Conservation (phyloP, 2,888 invertebrate species). For the Drosophila glabriapex region DNA sequence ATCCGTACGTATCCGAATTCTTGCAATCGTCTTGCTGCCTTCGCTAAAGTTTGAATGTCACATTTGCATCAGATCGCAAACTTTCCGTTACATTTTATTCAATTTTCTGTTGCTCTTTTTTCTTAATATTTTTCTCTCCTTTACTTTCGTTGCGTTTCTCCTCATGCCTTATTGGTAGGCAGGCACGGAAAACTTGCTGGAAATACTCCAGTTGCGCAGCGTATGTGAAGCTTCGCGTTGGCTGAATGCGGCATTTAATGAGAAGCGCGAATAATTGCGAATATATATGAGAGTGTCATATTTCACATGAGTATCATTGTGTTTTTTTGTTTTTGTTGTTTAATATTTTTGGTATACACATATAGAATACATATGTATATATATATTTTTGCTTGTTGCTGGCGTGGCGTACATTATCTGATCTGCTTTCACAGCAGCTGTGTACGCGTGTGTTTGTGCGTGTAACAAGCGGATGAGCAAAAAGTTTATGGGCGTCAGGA, state of each 20-base stretch:
- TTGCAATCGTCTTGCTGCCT: conserved; percentile 33
- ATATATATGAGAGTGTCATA: conserved; percentile 76
- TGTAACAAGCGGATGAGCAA: conserved; percentile 67
- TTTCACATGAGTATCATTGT: conserved; percentile 69
- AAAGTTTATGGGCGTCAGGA: conserved; percentile 72
- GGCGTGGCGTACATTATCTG: conserved; percentile 62
- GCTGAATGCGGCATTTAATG: conserved; percentile 54
- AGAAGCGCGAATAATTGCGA: conserved; percentile 77
- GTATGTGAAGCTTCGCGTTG: conserved; percentile 32
- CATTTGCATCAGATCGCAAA: conserved; percentile 31
- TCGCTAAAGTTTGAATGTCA: conserved; percentile 30
- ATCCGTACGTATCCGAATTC: conserved; percentile 1
- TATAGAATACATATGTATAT: conserved; percentile 23
- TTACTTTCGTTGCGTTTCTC: background rate
- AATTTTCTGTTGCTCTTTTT: conserved; percentile 25
- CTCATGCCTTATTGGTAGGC: background rate
- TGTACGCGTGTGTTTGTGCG: conserved; percentile 27
- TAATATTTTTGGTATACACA: conserved; percentile 9
- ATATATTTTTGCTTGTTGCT: conserved; percentile 23
- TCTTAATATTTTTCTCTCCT: conserved; percentile 1
- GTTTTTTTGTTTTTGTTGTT: conserved; percentile 23
- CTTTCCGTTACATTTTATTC: conserved; percentile 43
- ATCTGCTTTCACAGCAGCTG: conserved; percentile 55
- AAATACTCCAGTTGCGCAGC: conserved; percentile 22
- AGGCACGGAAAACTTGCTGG: conserved; percentile 5